phyloP scores from a whole-genome alignment of 2,888 invertebrate species.

The Mythimna loreyi region DNA sequence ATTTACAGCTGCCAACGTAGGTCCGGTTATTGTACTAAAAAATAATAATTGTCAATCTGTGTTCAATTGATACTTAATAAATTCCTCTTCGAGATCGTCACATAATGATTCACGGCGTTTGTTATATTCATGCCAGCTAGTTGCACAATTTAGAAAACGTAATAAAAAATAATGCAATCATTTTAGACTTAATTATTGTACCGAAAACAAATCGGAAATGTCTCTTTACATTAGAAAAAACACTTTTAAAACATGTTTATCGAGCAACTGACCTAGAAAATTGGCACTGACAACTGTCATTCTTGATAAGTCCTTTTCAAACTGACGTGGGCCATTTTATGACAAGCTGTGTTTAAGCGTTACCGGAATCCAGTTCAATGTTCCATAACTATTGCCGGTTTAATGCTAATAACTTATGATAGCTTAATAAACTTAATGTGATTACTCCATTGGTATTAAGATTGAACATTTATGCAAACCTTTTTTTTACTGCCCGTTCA shows the following conservation, averaged over 20 bases:
- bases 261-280: constrained; percentile 10
- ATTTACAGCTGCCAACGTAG: no score
- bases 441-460: not conserved
- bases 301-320: constrained; percentile 11
- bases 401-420: constrained; percentile 21
- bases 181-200: not conserved
- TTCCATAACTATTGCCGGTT: constrained; percentile 1
- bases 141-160: not conserved
- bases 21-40: no score
- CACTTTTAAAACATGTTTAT: constrained; percentile 4
- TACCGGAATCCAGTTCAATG: constrained; percentile 17
- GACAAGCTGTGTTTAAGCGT: constrained; percentile 3
- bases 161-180: not conserved
- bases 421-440: constrained; percentile 8
- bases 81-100: not conserved
- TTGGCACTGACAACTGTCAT: constrained; percentile 23
- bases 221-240: not conserved
- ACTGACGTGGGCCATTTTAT: constrained; percentile 25
- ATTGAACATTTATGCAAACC: no score
- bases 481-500: no score
- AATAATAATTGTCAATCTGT: not conserved
- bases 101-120: not conserved
- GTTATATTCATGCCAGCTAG: not conserved
- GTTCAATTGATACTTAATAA: not conserved
- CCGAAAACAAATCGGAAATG: constrained; percentile 3